phyloP scores from a whole-genome alignment of 2,888 invertebrate species.

The Torymus auratus region DNA sequence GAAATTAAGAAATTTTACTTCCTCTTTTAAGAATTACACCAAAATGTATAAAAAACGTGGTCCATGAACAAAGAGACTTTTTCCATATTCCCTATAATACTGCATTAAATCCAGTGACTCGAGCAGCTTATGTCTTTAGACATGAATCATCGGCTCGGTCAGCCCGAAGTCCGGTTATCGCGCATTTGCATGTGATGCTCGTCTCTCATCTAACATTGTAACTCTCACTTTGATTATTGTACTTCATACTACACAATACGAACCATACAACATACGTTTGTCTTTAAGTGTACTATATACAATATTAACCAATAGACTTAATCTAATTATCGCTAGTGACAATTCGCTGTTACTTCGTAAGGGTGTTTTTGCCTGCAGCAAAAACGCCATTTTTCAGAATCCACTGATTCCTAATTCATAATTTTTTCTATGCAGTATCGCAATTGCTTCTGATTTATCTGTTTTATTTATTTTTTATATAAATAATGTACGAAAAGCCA shows the following conservation, averaged over 20 bases:
- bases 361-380: constrained; percentile 24
- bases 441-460: constrained; percentile 27
- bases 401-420: constrained; percentile 21
- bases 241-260: constrained; percentile 56
- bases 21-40: constrained; percentile 37
- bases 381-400: constrained; percentile 34
- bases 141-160: constrained; percentile 7
- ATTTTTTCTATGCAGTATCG: constrained; percentile 15
- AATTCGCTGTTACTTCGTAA: constrained; percentile 49
- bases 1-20: constrained; percentile 15
- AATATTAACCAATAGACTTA: constrained; percentile 47
- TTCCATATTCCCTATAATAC: constrained; percentile 56
- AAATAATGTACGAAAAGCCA: constrained; percentile 66
- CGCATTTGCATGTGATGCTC: constrained; percentile 20
- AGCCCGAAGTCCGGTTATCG: constrained; percentile 23
- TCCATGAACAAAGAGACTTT: constrained; percentile 40
- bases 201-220: constrained; percentile 18
- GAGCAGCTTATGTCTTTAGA: constrained; percentile 40
- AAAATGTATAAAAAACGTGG: constrained; percentile 41
- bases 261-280: constrained; percentile 50
- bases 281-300: constrained; percentile 52
- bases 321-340: constrained; percentile 51
- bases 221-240: constrained; percentile 57
- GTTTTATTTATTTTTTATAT: constrained; percentile 53
- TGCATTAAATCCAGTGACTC: constrained; percentile 51